These are phyloP conservation scores for Colletes latitarsis DNA, from an alignment of 1,140 invertebrate species.

Conservation along the genomic window DNA sequence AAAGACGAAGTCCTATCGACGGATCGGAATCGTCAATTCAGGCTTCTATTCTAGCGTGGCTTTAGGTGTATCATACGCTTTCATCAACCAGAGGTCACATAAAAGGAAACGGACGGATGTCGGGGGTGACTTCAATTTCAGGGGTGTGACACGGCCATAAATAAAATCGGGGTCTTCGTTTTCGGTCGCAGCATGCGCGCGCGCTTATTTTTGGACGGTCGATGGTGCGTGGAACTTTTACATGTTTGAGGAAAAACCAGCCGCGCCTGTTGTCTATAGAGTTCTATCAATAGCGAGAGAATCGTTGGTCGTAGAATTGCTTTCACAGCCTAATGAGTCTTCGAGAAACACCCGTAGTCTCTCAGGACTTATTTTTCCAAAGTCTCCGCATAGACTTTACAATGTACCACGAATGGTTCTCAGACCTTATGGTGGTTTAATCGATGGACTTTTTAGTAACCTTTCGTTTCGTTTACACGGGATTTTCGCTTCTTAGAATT, in stretches of 20 bases:
- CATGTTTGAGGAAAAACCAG: slow-evolving; percentile 76
- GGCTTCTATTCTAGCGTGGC: neutral
- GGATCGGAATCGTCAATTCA: neutral
- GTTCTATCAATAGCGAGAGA: slow-evolving; percentile 74
- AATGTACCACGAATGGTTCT: neutral
- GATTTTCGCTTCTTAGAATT: no score
- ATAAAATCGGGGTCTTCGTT: slow-evolving; percentile 78
- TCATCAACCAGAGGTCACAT: neutral
- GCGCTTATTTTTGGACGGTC: slow-evolving; percentile 73
- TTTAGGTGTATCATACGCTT: neutral
- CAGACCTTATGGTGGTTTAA: slow-evolving; percentile 22
- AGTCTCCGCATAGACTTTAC: slow-evolving; percentile 3
- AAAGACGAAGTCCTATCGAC: no score
- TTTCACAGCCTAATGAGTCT: slow-evolving; percentile 51
- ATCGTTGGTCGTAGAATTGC: slow-evolving; percentile 65
- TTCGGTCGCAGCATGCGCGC: slow-evolving; percentile 62
- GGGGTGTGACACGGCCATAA: slow-evolving; percentile 75
- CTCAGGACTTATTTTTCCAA: slow-evolving; percentile 23
- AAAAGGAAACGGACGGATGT: neutral
- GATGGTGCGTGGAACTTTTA: slow-evolving; percentile 69
- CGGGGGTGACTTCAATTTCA: slow-evolving; percentile 73
- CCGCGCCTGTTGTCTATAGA: slow-evolving; percentile 63
- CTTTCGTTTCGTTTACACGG: neutral
- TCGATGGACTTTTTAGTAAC: slow-evolving; percentile 30
- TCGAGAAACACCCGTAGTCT: slow-evolving; percentile 30